Percentiles rank a stretch among this genome's conserved stretches.
These are phyloP conservation scores for Falco biarmicus DNA, from an alignment of 2,797 vertebrate genomes.

Conservation along the genomic window DNA sequence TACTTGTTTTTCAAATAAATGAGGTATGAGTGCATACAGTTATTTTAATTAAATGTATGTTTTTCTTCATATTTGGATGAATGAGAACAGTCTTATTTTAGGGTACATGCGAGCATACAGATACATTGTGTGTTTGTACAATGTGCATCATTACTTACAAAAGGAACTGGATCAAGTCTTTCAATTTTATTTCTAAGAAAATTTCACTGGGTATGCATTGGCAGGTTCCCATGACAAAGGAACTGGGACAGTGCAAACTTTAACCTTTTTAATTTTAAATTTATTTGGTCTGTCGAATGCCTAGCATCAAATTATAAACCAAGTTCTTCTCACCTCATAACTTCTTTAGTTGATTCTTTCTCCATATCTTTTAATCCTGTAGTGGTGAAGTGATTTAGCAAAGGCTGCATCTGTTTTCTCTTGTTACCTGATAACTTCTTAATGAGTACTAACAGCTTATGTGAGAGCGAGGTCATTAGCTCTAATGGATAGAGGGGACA, in stretches of 20 bases:
- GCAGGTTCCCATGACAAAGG: not conserved
- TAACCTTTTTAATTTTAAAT: not conserved
- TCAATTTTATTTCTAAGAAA: not conserved
- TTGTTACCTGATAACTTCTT: conserved; percentile 83
- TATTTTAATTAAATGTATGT: not conserved
- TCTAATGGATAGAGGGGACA: conserved; percentile 80
- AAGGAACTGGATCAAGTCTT: not conserved
- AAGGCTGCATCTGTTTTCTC: conserved; percentile 83
- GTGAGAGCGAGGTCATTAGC: conserved; percentile 87
- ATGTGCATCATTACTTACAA: not conserved
- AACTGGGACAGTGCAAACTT: not conserved
- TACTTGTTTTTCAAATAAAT: conserved; percentile 10
- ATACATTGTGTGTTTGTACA: not conserved
- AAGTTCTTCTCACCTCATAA: conserved; percentile 70
- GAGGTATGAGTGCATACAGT: not conserved
- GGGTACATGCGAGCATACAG: not conserved
- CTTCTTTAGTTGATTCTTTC: conserved; percentile 61
- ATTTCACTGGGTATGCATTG: not conserved
- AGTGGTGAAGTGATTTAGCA: conserved; percentile 84
- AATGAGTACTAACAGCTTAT: conserved; percentile 87
- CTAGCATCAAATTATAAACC: conserved; percentile 66
- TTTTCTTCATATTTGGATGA: not conserved
- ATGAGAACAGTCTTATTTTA: not conserved
- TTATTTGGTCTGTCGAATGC: conserved; percentile 24
- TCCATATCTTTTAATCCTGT: conserved; percentile 75